Evolutionary conservation across 2,797 vertebrate species (phyloP), one percentile per base, ranked within the genome.

Genomic region (Naso thynnoides): DNA sequence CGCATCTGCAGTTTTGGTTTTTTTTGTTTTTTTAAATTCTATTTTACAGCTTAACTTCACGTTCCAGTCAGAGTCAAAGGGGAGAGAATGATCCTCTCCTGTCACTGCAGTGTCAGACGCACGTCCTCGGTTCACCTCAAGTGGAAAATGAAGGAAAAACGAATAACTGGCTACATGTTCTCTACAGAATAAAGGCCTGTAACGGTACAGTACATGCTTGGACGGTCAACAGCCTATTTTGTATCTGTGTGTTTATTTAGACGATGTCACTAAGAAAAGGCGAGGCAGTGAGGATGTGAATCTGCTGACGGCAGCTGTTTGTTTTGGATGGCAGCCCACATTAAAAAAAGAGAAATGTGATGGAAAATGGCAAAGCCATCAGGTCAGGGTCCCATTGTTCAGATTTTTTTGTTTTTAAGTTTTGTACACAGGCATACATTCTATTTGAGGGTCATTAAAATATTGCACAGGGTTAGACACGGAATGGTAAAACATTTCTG

Each of bases 221-320:
- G 19, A 29, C 3, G 13, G 24, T 21, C 38, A 15, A 16, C 48
- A 36, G 50, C 45, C 60, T 52, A 10, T 73, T 59, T 60, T 69
- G 63, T 59, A 47, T 65, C 41, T 15, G 31, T 21, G 44, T 52
- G 39, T 67, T 50, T 67, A 9, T 63, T 69, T 63, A 47, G 26
- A 68, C 55, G 39, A 4, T 15, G 55, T 60, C 47, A 74, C 50
- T 38, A 21, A 57, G 67, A 69, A 42, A 79, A 68, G 62, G 49
- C 9, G 41, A 52, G 21, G 31, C 60, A 57, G 41, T 8, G 57
- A 79, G 44, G 54, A 63, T 56, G 48, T 62, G 27, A 31, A 62
- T 72, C 48, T 58, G 29, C 49, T 75, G 80, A 84, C 42, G 60
- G 62, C 70, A 75, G 2, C 61, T 24, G 72, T 82, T 79, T 80